Evolutionary conservation across 2,113 vertebrate genomes (phyloP), one percentile per base, ranked within the genome.

Genomic region (Taxidea taxus): DNA sequence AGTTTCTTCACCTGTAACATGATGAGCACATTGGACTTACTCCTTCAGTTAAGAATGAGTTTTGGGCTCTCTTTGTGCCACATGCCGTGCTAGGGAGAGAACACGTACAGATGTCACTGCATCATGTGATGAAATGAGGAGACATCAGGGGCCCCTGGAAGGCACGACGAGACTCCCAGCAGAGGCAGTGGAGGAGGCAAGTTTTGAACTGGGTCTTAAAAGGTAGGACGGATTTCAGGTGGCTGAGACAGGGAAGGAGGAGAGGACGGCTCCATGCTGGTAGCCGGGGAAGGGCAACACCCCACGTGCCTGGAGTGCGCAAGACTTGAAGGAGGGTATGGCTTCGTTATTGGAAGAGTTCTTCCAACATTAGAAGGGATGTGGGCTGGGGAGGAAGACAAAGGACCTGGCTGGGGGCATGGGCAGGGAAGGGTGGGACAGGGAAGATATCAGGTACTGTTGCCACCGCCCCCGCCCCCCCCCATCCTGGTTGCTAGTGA

Each of bases 91-190:
- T 87, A 18, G 86, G 75, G 25, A 16, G 27, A 66, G 42, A 31
- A 51, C 4, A 4, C 2, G 21, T 23, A 34, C 27, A 58, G 4
- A 58, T 1, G 47, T 47, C 34, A 14, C 31, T 0, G 2, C 15
- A 37, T 25, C 23, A 13, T 12, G 23, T 54, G 51, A 54, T 7
- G 54, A 20, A 56, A 20, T 8, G 47, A 15, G 27, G 21, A 39
- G 25, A 31, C 0, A 0, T 1, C 7, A 7, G 37, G 31, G 11
- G 20, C 0, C 2, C 1, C 15, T 14, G 14, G 8, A 20, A 16
- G 29, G 62, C 56, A 16, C 66, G 21, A 0, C 0, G 47, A 74
- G 83, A 12, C 20, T 62, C 44, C 77, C 29, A 9, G 20, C 16
- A 56, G 72, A 47, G 44, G 34, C 29, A 7, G 3, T 27, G 56